Percentiles rank a stretch among this genome's conserved stretches.
These are phyloP conservation scores for Cantharis nigra DNA, from an alignment of 2,888 invertebrate genomes.

Conservation along the genomic window DNA sequence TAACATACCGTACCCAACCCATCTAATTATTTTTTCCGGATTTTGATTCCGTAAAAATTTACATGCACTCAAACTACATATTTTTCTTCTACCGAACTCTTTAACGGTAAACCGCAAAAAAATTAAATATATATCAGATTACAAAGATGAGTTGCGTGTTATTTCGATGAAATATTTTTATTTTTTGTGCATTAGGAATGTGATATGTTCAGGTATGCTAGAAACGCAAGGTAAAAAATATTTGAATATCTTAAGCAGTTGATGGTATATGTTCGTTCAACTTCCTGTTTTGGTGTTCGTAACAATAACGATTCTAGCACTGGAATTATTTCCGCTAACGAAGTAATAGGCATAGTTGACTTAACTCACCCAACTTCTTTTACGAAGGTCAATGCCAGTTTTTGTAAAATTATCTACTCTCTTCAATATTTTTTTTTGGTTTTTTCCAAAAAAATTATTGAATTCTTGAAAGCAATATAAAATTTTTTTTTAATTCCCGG, in stretches of 20 bases:
- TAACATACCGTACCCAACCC: not conserved
- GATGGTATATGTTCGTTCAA: not conserved
- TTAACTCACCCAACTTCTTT: not conserved
- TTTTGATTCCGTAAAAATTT: not conserved
- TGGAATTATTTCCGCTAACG: constrained; percentile 1
- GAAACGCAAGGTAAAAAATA: not conserved
- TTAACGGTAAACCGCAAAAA: not conserved
- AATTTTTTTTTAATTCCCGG: too few species aligned
- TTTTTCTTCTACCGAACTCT: not conserved
- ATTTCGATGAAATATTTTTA: not conserved
- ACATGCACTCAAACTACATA: not conserved
- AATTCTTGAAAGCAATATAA: too few species aligned
- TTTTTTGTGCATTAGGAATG: not conserved
- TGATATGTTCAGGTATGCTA: not conserved
- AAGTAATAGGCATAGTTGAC: not conserved
- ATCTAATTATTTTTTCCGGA: not conserved
- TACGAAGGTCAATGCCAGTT: not conserved
- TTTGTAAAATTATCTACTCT: not conserved
- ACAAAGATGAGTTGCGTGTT: not conserved
- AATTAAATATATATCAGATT: not conserved
- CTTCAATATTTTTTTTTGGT: too few species aligned
- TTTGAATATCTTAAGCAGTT: not conserved
- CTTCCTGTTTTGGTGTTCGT: not conserved
- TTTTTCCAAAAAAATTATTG: too few species aligned
- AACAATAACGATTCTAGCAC: not conserved